These are phyloP conservation scores for Tetraneura akinire DNA, from an alignment of 1,140 invertebrate species.

Conservation along the genomic window DNA sequence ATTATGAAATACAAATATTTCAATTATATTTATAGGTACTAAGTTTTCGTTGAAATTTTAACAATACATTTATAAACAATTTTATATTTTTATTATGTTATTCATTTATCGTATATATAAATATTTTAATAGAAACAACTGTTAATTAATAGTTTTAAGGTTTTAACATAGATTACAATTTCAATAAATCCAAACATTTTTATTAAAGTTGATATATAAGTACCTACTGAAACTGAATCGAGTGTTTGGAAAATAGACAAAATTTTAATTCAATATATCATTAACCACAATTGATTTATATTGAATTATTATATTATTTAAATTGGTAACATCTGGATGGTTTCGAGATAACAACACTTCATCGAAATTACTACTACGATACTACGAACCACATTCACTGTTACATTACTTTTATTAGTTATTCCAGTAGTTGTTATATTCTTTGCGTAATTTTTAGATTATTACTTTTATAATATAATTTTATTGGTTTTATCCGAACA, in stretches of 20 bases:
- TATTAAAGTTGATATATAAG: too few relatives aligned
- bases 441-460: not conserved
- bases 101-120: too few relatives aligned
- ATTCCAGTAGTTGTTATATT: not conserved
- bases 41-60: too few relatives aligned
- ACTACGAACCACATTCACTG: not conserved
- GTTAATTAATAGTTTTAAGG: too few relatives aligned
- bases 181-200: too few relatives aligned
- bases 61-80: too few relatives aligned
- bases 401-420: not conserved
- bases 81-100: too few relatives aligned
- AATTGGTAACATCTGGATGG: not conserved
- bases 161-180: too few relatives aligned
- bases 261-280: not conserved
- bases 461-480: not conserved
- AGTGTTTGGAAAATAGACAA: too few relatives aligned
- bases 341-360: not conserved
- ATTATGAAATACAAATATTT: not conserved
- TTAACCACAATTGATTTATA: not conserved
- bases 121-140: too few relatives aligned
- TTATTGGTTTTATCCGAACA: not conserved
- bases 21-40: too few relatives aligned
- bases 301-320: not conserved
- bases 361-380: not conserved
- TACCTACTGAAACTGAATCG: too few relatives aligned